Percentiles rank a stretch among this genome's conserved stretches.
phyloP scores from a whole-genome alignment of 2,113 vertebrate species.

The Brevimyrus niger region DNA sequence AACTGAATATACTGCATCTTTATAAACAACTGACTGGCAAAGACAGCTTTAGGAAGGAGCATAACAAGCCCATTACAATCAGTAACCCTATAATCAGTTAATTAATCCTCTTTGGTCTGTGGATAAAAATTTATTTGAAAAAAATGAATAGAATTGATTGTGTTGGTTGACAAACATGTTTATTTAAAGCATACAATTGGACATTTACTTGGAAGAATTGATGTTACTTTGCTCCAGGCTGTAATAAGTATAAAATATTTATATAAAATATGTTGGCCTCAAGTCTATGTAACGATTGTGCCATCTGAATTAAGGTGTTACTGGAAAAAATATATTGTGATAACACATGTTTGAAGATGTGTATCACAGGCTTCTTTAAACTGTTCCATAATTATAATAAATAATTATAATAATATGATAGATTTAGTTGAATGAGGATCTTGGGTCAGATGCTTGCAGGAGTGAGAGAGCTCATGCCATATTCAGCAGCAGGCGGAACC shows the following conservation, averaged over 20 bases:
- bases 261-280: neutral
- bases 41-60: neutral
- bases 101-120: neutral
- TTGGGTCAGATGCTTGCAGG: constrained; percentile 1
- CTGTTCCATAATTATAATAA: neutral
- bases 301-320: neutral
- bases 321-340: neutral
- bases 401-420: neutral
- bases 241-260: neutral
- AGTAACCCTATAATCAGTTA: neutral
- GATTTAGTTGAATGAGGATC: neutral
- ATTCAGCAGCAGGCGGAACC: neutral
- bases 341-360: neutral
- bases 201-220: neutral
- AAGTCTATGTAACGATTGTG: neutral
- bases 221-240: neutral
- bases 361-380: neutral
- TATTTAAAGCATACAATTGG: neutral
- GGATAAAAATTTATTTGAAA: neutral
- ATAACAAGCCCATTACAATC: neutral
- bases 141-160: neutral
- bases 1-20: constrained; percentile 53
- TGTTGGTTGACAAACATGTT: neutral
- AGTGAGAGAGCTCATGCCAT: neutral
- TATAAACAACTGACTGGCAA: constrained; percentile 41